phyloP scores from a whole-genome alignment of 2,113 vertebrate species.

The Sula dactylatra region DNA sequence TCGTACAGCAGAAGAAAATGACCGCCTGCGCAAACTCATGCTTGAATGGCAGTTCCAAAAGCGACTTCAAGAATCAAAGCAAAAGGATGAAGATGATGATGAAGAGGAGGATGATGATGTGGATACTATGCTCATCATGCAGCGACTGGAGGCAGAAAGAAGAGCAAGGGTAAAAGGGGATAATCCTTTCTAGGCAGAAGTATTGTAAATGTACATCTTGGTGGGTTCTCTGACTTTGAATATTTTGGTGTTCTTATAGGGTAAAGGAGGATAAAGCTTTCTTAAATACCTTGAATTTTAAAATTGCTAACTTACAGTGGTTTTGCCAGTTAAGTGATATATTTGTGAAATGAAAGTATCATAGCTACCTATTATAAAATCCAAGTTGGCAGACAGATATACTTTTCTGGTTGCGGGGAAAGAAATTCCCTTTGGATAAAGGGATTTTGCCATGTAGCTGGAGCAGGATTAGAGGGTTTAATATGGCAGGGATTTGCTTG shows the following conservation, averaged over 20 bases:
- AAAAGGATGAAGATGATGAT: conserved; percentile 91
- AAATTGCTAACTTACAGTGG: background rate
- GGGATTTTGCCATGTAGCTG: background rate
- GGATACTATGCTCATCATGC: conserved; percentile 94
- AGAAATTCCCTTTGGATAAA: background rate
- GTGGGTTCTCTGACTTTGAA: background rate
- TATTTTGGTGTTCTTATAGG: background rate
- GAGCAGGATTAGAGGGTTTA: background rate
- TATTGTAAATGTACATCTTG: background rate
- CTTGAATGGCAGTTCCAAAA: conserved; percentile 99
- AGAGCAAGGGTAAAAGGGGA: conserved; percentile 90
- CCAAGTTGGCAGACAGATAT: background rate
- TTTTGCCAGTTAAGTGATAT: background rate
- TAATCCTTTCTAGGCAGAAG: conserved; percentile 10
- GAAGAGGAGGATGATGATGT: conserved; percentile 98
- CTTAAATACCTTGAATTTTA: background rate
- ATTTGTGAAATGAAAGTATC: background rate
- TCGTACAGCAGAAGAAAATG: conserved; percentile 90
- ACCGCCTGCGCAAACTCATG: conserved; percentile 95
- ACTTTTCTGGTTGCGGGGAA: background rate
- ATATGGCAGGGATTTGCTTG: background rate
- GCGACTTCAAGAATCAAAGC: conserved; percentile 93
- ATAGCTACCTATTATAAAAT: background rate
- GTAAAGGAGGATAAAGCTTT: background rate
- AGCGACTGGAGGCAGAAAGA: conserved; percentile 94